Percentiles rank a stretch among this genome's conserved stretches.
Evolutionary conservation across 2,113 vertebrate species (phyloP).

Genomic region (Pardalotus punctatus): DNA sequence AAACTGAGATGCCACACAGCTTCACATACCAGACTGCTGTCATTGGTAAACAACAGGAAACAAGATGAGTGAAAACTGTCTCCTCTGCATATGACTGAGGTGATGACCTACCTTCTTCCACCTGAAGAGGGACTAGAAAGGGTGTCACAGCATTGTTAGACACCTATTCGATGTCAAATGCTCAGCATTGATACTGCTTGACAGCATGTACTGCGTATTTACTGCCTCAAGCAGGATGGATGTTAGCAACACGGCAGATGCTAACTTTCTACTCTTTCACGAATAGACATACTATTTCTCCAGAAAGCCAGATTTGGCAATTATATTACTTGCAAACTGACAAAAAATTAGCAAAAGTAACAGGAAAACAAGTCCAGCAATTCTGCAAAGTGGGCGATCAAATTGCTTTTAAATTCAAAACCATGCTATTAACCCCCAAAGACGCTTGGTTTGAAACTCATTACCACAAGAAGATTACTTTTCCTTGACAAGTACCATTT

Average conservation of each 20-base stretch:
- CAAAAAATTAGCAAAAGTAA: background rate
- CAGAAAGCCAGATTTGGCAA: background rate
- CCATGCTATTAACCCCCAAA: background rate
- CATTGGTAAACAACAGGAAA: constrained; percentile 33
- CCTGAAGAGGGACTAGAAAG: background rate
- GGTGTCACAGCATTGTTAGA: background rate
- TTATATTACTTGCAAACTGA: background rate
- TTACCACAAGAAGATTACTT: background rate
- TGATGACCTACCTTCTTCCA: constrained; percentile 23
- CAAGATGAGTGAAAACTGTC: background rate
- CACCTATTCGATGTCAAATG: constrained; percentile 38
- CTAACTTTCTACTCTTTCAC: background rate
- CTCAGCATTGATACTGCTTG: background rate
- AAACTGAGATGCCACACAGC: background rate
- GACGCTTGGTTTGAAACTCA: background rate
- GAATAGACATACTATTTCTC: background rate
- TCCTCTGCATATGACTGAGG: constrained; percentile 13
- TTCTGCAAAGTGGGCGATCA: background rate
- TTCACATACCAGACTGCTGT: background rate
- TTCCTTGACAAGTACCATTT: background rate
- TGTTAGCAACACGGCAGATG: background rate
- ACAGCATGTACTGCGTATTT: background rate
- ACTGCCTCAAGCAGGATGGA: background rate
- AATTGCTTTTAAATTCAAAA: background rate
- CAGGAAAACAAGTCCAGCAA: background rate